Percentiles rank a stretch among this genome's conserved stretches.
Conservation (phyloP, 2,888 invertebrate genomes). For the Andrena bicolor region DNA sequence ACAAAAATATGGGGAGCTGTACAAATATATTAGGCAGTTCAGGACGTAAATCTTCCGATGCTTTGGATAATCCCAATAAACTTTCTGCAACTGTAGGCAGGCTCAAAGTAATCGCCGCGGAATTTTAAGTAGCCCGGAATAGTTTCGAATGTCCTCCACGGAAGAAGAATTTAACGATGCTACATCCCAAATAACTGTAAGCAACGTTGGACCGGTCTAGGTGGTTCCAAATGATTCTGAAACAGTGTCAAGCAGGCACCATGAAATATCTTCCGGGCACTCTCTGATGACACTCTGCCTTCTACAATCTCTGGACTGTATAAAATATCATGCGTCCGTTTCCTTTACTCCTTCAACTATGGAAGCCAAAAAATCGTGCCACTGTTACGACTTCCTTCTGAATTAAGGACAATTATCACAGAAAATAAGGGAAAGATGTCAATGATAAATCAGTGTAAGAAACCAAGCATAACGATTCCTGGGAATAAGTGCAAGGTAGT, state of each 20-base stretch:
- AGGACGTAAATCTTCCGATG: too few relatives aligned
- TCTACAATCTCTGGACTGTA: background rate
- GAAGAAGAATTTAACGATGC: constrained; percentile 22
- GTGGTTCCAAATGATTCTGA: background rate
- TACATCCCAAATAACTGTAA: constrained; percentile 39
- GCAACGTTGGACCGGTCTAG: constrained; percentile 30
- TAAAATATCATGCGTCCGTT: background rate
- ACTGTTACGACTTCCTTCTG: background rate
- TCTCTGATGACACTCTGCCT: background rate
- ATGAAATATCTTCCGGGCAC: background rate
- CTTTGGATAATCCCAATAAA: too few relatives aligned
- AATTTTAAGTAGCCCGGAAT: background rate
- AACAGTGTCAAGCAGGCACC: constrained; percentile 4
- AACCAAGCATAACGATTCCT: too few relatives aligned
- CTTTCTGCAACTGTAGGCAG: background rate
- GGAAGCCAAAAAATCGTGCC: background rate
- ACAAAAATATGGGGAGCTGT: too few relatives aligned
- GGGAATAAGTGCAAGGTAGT: too few relatives aligned
- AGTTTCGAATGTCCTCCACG: background rate
- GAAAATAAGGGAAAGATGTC: too few relatives aligned
- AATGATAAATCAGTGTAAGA: too few relatives aligned
- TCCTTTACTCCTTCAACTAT: background rate
- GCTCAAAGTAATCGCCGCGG: background rate
- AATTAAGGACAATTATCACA: too few relatives aligned
- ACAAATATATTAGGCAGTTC: too few relatives aligned